phyloP scores from a whole-genome alignment of 2,113 vertebrate species.

The Microcebus murinus region DNA sequence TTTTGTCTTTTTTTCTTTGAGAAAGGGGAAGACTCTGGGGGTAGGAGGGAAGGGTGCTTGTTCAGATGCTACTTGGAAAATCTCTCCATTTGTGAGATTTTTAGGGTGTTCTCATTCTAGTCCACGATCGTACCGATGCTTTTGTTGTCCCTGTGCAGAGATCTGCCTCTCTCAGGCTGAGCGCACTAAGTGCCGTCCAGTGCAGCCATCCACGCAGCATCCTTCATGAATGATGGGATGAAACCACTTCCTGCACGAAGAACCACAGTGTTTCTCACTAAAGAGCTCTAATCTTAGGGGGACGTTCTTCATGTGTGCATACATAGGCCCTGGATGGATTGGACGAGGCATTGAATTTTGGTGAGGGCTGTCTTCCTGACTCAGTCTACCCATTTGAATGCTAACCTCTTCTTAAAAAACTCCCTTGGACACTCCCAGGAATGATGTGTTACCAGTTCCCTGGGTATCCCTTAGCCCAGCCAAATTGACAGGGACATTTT shows the following conservation, averaged over 20 bases:
- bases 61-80: background rate
- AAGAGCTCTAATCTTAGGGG: background rate
- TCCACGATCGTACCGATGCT: background rate
- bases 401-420: no score
- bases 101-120: background rate
- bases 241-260: background rate
- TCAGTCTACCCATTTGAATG: no score
- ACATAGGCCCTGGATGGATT: no score
- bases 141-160: rapidly evolving
- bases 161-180: background rate
- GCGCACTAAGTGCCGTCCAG: rapidly evolving
- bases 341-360: no score
- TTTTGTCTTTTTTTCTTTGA: background rate
- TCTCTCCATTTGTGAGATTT: background rate
- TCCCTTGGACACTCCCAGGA: no score
- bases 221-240: rapidly evolving
- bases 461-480: no score
- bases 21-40: background rate
- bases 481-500: background rate
- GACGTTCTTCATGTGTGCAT: background rate
- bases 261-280: background rate
- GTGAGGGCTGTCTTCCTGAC: no score
- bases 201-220: background rate
- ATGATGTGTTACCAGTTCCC: no score
- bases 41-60: background rate